phyloP scores from a whole-genome alignment of 2,888 invertebrate species.

The Drosophila lacicola region DNA sequence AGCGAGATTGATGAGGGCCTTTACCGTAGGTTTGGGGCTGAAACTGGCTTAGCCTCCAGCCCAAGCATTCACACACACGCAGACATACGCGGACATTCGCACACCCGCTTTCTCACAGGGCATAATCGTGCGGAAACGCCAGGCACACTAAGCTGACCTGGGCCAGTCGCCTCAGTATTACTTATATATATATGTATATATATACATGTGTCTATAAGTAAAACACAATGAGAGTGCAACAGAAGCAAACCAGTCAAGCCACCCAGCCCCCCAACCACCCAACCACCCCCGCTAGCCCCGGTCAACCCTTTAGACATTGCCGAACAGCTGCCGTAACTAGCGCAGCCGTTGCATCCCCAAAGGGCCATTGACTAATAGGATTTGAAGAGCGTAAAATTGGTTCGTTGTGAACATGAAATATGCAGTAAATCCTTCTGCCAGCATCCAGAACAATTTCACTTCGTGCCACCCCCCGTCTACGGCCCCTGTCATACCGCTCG shows the following conservation, averaged over 20 bases:
- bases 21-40: constrained; percentile 35
- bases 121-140: constrained; percentile 78
- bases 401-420: constrained; percentile 86
- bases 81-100: constrained; percentile 9
- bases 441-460: constrained; percentile 53
- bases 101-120: constrained; percentile 39
- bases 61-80: constrained; percentile 8
- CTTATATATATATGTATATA: constrained; percentile 50
- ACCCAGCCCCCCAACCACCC: constrained; percentile 16
- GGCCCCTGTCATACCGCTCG: neutral
- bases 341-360: constrained; percentile 73
- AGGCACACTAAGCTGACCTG: constrained; percentile 77
- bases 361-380: constrained; percentile 85
- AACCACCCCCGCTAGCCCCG: constrained; percentile 14
- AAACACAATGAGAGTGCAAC: constrained; percentile 74
- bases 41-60: constrained; percentile 54
- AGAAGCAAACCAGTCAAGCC: constrained; percentile 27
- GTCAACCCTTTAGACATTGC: constrained; percentile 69
- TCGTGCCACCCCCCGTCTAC: neutral
- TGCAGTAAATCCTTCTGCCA: constrained; percentile 85
- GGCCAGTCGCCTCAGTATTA: constrained; percentile 66
- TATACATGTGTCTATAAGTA: constrained; percentile 56
- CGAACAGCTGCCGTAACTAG: constrained; percentile 73
- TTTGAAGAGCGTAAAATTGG: constrained; percentile 86
- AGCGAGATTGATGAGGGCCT: constrained; percentile 76